phyloP scores from a whole-genome alignment of 2,888 invertebrate species.

The Beris morrisii region DNA sequence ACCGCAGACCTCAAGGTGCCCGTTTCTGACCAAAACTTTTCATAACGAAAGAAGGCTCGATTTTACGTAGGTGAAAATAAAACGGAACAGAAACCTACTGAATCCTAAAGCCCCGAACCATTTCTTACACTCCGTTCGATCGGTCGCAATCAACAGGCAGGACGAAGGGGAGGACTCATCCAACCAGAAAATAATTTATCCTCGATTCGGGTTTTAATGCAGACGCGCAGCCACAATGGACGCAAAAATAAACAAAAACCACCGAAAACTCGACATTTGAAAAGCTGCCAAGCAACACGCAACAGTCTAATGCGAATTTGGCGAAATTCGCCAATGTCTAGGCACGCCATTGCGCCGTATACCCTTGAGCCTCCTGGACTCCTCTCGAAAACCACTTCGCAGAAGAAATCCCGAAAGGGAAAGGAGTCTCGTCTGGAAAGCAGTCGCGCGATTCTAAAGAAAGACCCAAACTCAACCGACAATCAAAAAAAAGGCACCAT shows the following conservation, averaged over 20 bases:
- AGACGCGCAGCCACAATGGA: no score
- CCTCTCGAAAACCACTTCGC: no score
- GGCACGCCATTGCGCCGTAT: no score
- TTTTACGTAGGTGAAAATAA: background rate
- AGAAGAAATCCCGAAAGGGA: no score
- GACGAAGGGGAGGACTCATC: constrained; percentile 15
- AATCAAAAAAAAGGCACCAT: no score
- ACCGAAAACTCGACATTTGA: constrained; percentile 17
- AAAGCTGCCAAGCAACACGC: constrained; percentile 1
- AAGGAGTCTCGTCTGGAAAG: no score
- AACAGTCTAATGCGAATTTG: background rate
- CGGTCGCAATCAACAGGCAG: background rate
- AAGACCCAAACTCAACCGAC: no score
- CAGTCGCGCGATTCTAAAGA: no score
- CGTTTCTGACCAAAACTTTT: no score
- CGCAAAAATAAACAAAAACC: background rate
- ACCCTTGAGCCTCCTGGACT: no score
- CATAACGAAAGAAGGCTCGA: background rate
- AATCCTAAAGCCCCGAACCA: background rate
- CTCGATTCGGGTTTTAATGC: constrained; percentile 2
- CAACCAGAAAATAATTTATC: constrained; percentile 27
- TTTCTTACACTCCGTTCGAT: background rate
- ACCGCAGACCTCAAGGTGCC: no score
- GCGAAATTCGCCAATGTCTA: no score
- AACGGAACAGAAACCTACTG: background rate